phyloP scores from a whole-genome alignment of 2,888 invertebrate genomes.

The Orchesellides sinensis region DNA sequence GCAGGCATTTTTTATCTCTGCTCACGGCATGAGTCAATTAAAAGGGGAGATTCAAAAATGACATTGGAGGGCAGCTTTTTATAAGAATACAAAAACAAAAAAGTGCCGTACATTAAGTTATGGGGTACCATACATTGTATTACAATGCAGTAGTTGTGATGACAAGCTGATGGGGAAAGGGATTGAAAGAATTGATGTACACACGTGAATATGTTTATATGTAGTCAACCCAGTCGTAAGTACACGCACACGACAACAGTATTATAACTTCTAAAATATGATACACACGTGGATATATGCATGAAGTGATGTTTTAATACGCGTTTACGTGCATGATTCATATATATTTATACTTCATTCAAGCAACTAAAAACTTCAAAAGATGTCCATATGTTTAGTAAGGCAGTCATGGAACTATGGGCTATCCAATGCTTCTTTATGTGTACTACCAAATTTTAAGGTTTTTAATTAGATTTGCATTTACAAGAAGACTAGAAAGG shows the following conservation, averaged over 20 bases:
- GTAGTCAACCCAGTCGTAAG: too few relatives aligned
- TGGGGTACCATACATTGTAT: too few relatives aligned
- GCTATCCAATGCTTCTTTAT: too few relatives aligned
- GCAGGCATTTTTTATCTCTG: constrained; percentile 31
- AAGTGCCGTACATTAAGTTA: too few relatives aligned
- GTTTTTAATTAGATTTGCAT: constrained; percentile 57
- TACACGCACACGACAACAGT: neutral
- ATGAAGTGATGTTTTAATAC: too few relatives aligned
- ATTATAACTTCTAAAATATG: neutral
- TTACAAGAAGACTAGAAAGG: neutral
- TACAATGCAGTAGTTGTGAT: neutral
- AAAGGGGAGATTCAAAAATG: constrained; percentile 36
- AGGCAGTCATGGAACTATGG: too few relatives aligned
- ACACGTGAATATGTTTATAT: too few relatives aligned
- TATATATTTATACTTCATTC: neutral
- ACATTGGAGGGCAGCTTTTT: neutral
- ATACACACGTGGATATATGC: neutral
- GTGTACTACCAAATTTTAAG: constrained; percentile 17
- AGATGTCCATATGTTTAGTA: too few relatives aligned
- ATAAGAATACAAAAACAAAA: neutral
- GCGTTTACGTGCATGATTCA: neutral
- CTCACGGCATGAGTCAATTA: constrained; percentile 42
- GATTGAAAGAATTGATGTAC: neutral
- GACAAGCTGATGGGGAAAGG: neutral
- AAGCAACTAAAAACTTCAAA: too few relatives aligned